Evolutionary conservation across 2,797 vertebrate genomes (phyloP).

Genomic region (Pygocentrus nattereri): DNA sequence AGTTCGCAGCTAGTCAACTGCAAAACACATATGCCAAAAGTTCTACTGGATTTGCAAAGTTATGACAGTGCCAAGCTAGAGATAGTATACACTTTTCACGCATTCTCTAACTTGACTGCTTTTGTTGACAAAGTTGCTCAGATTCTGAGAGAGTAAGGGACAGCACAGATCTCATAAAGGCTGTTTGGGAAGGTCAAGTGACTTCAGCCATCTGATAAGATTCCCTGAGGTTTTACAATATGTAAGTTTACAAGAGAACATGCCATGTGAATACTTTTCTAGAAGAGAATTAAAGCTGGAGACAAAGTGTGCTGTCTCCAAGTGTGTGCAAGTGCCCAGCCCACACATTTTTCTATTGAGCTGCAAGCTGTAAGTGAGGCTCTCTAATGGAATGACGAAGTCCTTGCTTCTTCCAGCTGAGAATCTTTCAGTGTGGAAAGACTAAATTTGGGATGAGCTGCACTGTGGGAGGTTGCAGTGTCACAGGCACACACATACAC

Average conservation of each 20-base stretch:
- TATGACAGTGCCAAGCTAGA: no score
- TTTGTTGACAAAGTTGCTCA: no score
- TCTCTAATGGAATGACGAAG: constrained; percentile 7
- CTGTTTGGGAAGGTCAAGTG: no score
- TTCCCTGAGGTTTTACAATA: no score
- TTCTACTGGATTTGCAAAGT: no score
- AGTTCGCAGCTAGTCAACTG: no score
- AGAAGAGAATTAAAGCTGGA: background rate
- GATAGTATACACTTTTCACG: no score
- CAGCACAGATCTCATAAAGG: no score
- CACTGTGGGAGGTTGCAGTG: constrained; percentile 51
- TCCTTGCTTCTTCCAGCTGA: constrained; percentile 38
- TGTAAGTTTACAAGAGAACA: background rate
- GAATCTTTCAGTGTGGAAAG: constrained; percentile 55
- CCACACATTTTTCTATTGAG: background rate
- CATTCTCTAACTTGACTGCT: no score
- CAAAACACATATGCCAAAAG: no score
- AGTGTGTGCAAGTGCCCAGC: background rate
- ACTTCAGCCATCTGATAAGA: no score
- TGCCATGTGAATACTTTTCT: background rate
- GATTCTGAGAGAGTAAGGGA: no score
- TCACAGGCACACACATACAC: background rate
- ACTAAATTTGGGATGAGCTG: constrained; percentile 74
- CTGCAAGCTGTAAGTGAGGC: background rate
- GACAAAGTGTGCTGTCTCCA: background rate